These are phyloP conservation scores for Pemphigus obesinymphae DNA, from an alignment of 1,140 invertebrate species.

Conservation along the genomic window DNA sequence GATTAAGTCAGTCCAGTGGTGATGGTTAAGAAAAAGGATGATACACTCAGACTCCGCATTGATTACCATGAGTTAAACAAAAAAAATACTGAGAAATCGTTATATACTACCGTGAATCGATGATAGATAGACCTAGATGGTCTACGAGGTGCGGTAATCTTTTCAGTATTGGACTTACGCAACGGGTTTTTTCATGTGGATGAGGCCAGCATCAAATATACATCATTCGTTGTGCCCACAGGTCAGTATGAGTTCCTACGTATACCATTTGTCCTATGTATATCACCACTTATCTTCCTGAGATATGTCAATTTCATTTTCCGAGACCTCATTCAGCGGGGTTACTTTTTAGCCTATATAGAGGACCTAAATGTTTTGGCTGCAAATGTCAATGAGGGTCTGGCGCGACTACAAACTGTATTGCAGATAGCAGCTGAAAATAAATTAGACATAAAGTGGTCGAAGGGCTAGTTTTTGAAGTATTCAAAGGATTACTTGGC, in stretches of 20 bases:
- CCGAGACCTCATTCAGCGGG: too few relatives aligned
- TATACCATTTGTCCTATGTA: conserved; percentile 53
- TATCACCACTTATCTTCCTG: conserved; percentile 49
- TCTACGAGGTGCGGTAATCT: conserved; percentile 17
- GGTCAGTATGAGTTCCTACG: conserved; percentile 51
- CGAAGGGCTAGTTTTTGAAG: too few relatives aligned
- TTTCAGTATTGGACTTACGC: conserved; percentile 43
- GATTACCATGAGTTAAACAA: conserved; percentile 54
- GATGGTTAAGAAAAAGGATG: conserved; percentile 53
- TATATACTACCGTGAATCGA: conserved; percentile 55
- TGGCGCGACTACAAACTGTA: too few relatives aligned
- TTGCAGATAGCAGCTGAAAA: too few relatives aligned
- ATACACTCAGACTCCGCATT: conserved; percentile 50
- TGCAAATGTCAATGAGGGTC: too few relatives aligned
- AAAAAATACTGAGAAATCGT: conserved; percentile 50
- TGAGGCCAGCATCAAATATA: conserved; percentile 50
- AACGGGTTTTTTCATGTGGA: conserved; percentile 49
- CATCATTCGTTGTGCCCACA: conserved; percentile 51
- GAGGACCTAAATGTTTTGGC: too few relatives aligned
- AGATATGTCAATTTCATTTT: too few relatives aligned
- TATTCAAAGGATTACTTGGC: too few relatives aligned
- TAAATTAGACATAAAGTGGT: too few relatives aligned
- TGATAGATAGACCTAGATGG: conserved; percentile 51
- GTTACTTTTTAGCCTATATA: too few relatives aligned
- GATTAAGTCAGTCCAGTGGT: conserved; percentile 53